Conservation (phyloP, 2,888 invertebrate genomes). For the Aromia moschata region DNA sequence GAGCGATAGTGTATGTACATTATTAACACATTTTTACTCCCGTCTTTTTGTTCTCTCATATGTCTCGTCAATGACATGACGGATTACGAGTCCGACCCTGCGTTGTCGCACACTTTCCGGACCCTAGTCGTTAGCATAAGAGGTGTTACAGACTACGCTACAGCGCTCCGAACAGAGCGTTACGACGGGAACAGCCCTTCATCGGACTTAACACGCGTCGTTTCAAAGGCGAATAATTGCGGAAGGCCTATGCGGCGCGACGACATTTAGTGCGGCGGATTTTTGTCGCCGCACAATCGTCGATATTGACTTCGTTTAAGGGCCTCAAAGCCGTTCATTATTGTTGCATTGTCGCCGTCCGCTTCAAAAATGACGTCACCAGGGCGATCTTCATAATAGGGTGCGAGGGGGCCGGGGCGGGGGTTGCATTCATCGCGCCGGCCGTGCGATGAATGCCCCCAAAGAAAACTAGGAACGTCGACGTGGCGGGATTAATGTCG, state of each 20-base stretch:
- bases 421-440: no score
- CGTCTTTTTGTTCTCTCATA: no score
- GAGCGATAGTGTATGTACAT: no score
- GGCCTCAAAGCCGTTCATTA: constrained; percentile 30
- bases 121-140: no score
- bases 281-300: constrained; percentile 9
- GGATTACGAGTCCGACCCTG: no score
- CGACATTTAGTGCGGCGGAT: constrained; percentile 2
- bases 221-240: constrained; percentile 10
- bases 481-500: constrained; percentile 21
- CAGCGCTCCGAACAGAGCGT: no score
- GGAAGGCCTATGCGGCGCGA: background rate
- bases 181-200: no score
- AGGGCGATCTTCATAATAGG: constrained; percentile 30
- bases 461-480: constrained; percentile 16
- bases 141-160: no score
- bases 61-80: no score
- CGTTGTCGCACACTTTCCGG: no score
- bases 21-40: no score
- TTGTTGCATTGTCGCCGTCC: constrained; percentile 30
- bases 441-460: constrained; percentile 3
- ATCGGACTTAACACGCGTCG: no score
- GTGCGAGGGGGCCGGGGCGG: constrained; percentile 18
- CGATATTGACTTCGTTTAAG: constrained; percentile 10
- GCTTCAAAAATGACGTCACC: constrained; percentile 28